phyloP scores from a whole-genome alignment of 2,797 vertebrate genomes.

The Helicolenus hilgendorfi region DNA sequence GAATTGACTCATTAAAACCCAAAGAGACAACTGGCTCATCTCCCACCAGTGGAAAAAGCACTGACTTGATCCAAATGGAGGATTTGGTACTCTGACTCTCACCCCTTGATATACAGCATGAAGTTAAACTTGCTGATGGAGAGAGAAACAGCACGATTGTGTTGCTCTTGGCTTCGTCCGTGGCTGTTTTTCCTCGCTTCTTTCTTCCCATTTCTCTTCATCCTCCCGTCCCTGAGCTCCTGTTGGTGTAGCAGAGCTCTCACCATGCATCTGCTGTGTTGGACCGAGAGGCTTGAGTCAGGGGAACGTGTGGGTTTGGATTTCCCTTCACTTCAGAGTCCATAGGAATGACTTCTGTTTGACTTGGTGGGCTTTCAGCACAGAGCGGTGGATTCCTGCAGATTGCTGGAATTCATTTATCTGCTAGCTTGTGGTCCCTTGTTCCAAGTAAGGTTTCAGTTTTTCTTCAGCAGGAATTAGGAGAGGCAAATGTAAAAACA shows the following conservation, averaged over 20 bases:
- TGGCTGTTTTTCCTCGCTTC: slow-evolving; percentile 62
- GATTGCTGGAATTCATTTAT: slow-evolving; percentile 84
- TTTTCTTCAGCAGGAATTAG: slow-evolving; percentile 64
- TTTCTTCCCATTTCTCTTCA: slow-evolving; percentile 74
- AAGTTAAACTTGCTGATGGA: slow-evolving; percentile 85
- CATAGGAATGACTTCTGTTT: slow-evolving; percentile 85
- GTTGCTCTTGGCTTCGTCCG: slow-evolving; percentile 78
- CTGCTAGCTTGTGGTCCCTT: slow-evolving; percentile 64
- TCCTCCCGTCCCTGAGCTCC: slow-evolving; percentile 68
- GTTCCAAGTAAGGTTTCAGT: slow-evolving; percentile 55
- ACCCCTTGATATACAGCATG: slow-evolving; percentile 58
- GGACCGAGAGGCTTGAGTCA: slow-evolving; percentile 65
- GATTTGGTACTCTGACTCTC: slow-evolving; percentile 52
- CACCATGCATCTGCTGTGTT: slow-evolving; percentile 71
- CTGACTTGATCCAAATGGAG: slow-evolving; percentile 40
- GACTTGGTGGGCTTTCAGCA: slow-evolving; percentile 86
- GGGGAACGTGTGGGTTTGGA: slow-evolving; percentile 84
- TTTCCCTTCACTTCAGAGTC: slow-evolving; percentile 81
- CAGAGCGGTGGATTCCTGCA: slow-evolving; percentile 80
- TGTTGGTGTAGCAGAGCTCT: slow-evolving; percentile 68
- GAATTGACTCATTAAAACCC: slow-evolving; percentile 21
- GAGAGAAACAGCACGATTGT: slow-evolving; percentile 73
- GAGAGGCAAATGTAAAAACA: slow-evolving; percentile 49
- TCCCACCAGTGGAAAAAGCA: slow-evolving; percentile 42
- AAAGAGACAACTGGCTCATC: slow-evolving; percentile 21